A percentile compares a stretch with the other conserved stretches of the same genome.
These are phyloP conservation scores for Microctenopoma lineatum DNA, from an alignment of 2,797 vertebrate genomes.

Conservation along the genomic window DNA sequence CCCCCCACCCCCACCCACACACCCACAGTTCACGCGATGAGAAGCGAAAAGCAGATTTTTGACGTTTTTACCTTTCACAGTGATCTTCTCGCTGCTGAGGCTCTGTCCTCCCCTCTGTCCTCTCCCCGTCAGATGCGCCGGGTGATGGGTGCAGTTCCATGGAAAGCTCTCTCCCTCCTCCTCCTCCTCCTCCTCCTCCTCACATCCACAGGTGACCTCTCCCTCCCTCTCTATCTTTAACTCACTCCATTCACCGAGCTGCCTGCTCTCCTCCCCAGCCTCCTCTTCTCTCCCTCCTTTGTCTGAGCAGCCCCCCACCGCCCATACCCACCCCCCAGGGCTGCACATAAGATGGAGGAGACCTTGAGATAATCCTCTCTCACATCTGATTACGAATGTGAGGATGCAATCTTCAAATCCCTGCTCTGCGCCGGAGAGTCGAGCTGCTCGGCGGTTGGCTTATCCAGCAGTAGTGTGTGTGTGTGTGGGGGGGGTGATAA, in stretches of 20 bases:
- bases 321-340: not conserved
- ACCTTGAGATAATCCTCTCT: constrained; percentile 72
- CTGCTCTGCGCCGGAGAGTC: constrained; percentile 30
- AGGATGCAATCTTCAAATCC: constrained; percentile 79
- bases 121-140: not conserved
- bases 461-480: constrained; percentile 49
- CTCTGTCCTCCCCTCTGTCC: constrained; percentile 5
- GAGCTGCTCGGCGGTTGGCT: constrained; percentile 37
- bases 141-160: constrained; percentile 33
- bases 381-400: constrained; percentile 78
- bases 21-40: no score
- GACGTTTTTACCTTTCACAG: constrained; percentile 52
- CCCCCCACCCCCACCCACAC: not conserved
- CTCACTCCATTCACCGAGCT: constrained; percentile 28
- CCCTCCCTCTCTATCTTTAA: constrained; percentile 35
- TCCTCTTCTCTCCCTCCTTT: constrained; percentile 23
- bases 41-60: not conserved
- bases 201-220: constrained; percentile 76
- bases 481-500: constrained; percentile 29
- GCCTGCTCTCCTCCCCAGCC: constrained; percentile 4
- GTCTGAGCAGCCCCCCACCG: constrained; percentile 34
- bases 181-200: constrained; percentile 42
- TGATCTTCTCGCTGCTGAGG: constrained; percentile 6
- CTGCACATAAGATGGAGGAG: constrained; percentile 75
- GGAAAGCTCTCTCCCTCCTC: constrained; percentile 42